A percentile compares a stretch with the other conserved stretches of the same genome.
phyloP scores from a whole-genome alignment of 2,888 invertebrate genomes.

The Icerya purchasi region DNA sequence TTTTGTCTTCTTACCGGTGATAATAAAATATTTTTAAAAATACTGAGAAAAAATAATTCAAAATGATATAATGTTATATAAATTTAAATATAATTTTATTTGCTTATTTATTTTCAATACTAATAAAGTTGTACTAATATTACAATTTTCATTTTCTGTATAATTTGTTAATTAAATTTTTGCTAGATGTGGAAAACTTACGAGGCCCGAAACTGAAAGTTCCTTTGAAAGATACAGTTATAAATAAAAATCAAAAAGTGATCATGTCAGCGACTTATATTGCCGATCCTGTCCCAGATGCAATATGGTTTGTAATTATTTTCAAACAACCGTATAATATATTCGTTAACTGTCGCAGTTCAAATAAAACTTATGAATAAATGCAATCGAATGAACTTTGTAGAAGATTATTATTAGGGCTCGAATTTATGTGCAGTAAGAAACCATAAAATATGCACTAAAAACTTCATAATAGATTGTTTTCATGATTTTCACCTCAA shows the following conservation, averaged over 20 bases:
- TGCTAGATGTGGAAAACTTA: constrained; percentile 48
- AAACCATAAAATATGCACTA: too few relatives aligned
- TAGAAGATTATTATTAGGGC: too few relatives aligned
- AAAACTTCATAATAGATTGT: too few relatives aligned
- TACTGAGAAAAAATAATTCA: too few relatives aligned
- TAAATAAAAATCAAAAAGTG: constrained; percentile 44
- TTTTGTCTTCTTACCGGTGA: too few relatives aligned
- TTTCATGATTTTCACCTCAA: too few relatives aligned
- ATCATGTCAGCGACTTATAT: constrained; percentile 50
- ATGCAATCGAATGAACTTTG: too few relatives aligned
- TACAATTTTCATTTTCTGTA: constrained; percentile 1
- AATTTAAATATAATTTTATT: background rate
- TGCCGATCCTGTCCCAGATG: constrained; percentile 74
- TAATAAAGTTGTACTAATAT: background rate
- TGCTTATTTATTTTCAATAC: background rate
- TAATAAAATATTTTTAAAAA: too few relatives aligned
- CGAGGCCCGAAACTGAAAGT: constrained; percentile 51
- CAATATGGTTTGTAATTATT: constrained; percentile 40
- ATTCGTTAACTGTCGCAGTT: background rate
- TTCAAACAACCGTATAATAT: background rate
- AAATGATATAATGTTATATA: too few relatives aligned
- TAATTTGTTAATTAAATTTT: constrained; percentile 14
- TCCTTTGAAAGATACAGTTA: constrained; percentile 44
- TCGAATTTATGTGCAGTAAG: too few relatives aligned
- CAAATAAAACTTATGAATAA: too few relatives aligned